Conservation (phyloP, 2,888 invertebrate species). For the Incurvaria masculella region DNA sequence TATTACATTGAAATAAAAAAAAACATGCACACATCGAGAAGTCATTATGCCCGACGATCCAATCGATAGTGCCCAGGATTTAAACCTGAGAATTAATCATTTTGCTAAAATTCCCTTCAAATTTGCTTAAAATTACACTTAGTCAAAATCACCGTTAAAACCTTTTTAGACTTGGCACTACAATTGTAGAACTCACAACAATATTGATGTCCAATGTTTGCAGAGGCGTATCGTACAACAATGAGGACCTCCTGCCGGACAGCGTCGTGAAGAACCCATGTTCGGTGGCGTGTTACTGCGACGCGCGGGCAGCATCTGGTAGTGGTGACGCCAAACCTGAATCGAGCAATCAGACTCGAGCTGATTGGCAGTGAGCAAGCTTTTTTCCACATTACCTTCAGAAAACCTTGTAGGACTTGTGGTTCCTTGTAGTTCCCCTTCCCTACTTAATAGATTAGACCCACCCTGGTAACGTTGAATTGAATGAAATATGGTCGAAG, state of each 20-base stretch:
- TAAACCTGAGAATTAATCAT: conserved; percentile 14
- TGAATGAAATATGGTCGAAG: no score
- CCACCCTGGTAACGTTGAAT: no score
- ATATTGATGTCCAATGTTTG: conserved; percentile 15
- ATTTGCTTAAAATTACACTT: neutral
- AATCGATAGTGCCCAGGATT: conserved; percentile 17
- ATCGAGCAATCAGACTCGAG: no score
- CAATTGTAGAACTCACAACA: neutral
- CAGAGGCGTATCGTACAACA: conserved; percentile 35
- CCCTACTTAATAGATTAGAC: no score
- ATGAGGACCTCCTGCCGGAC: conserved; percentile 32
- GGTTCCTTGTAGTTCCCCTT: no score
- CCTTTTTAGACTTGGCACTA: conserved; percentile 7
- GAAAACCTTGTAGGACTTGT: no score
- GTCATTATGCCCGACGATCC: conserved; percentile 11
- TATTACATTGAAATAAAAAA: no score
- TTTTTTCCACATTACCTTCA: no score
- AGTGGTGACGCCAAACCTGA: no score
- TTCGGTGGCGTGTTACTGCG: conserved; percentile 29
- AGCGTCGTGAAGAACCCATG: conserved; percentile 34
- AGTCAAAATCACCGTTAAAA: conserved; percentile 12
- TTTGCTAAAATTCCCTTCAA: conserved; percentile 9
- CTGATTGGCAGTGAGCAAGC: no score
- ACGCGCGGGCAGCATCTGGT: neutral
- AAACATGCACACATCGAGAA: conserved; percentile 13